These are phyloP conservation scores for Drosophila varians DNA, from an alignment of 1,140 invertebrate species.

Conservation along the genomic window DNA sequence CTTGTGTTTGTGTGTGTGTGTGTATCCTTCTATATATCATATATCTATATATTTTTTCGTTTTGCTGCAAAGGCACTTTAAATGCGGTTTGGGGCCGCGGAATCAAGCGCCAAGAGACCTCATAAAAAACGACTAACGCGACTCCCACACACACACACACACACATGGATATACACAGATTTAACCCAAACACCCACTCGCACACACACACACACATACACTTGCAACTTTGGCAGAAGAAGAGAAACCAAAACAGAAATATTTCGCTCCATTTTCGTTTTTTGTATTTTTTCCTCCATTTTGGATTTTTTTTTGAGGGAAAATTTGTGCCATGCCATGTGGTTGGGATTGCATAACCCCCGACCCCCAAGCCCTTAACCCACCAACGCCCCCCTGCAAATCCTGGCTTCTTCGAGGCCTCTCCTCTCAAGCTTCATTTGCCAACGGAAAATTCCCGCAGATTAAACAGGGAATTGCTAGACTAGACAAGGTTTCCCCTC, in stretches of 20 bases:
- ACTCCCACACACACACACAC: constrained; percentile 28
- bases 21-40: constrained; percentile 51
- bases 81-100: constrained; percentile 78
- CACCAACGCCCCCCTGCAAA: neutral
- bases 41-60: constrained; percentile 44
- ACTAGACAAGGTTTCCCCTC: constrained; percentile 3
- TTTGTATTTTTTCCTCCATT: constrained; percentile 10
- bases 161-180: constrained; percentile 39
- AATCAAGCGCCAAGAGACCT: constrained; percentile 77
- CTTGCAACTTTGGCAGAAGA: constrained; percentile 60
- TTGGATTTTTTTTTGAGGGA: constrained; percentile 20
- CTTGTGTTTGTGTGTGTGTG: neutral
- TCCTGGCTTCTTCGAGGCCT: neutral
- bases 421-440: constrained; percentile 39
- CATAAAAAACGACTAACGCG: constrained; percentile 74
- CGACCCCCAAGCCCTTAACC: neutral
- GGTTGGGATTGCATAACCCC: constrained; percentile 60
- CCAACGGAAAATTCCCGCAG: constrained; percentile 16
- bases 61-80: constrained; percentile 69
- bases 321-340: constrained; percentile 63
- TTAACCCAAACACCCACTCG: constrained; percentile 23
- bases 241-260: constrained; percentile 48
- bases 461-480: constrained; percentile 25
- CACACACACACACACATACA: constrained; percentile 19
- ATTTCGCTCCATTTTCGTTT: constrained; percentile 64